These are phyloP conservation scores for Saimiri boliviensis DNA, from an alignment of 2,113 vertebrate species.

Conservation along the genomic window DNA sequence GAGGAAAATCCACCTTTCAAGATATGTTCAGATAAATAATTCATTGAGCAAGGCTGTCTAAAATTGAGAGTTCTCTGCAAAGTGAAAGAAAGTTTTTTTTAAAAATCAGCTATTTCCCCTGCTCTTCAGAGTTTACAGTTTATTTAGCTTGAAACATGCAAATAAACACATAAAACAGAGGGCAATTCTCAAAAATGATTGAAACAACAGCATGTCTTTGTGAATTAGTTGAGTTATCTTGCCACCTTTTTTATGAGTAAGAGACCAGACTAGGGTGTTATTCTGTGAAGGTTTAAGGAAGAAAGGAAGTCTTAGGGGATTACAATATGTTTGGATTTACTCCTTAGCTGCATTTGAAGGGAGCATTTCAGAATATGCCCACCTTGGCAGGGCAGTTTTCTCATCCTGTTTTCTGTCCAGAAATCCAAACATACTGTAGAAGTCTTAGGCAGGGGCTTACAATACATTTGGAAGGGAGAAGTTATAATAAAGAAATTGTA, in stretches of 20 bases:
- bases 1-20: constrained; percentile 24
- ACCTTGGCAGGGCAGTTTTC: no score
- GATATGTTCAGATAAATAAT: constrained; percentile 48
- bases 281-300: background rate
- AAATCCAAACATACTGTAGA: no score
- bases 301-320: background rate
- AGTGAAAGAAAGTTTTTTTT: background rate
- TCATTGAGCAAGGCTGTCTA: constrained; percentile 23
- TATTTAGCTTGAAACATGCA: constrained; percentile 24
- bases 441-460: background rate
- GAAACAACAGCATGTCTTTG: background rate
- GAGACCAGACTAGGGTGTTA: background rate
- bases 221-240: constrained; percentile 8
- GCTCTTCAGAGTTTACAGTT: background rate
- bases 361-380: no score
- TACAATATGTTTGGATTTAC: background rate
- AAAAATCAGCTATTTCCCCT: background rate
- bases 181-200: constrained; percentile 1
- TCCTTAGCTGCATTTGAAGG: no score
- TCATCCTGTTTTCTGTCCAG: no score
- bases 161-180: constrained; percentile 30
- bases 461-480: background rate
- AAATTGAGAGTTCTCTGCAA: constrained; percentile 19
- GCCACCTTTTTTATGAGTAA: background rate
- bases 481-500: background rate